Base-by-base conservation (phyloP, 2,113 vertebrate species). In the Melanerpes aurifrons region DNA sequence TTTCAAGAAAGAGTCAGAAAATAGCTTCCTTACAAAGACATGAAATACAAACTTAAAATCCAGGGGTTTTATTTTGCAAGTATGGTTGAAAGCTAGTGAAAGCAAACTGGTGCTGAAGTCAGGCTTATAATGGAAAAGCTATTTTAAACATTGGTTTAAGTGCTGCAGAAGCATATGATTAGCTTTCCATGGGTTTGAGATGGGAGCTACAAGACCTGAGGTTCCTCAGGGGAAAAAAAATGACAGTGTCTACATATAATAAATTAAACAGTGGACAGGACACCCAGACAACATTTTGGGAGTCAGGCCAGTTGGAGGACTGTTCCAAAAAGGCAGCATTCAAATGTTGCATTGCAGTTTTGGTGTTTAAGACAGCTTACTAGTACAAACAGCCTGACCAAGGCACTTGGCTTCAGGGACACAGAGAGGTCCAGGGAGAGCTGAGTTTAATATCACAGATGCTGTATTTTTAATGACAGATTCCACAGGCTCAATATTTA, bases 161-260 rank as follows among this genome's bases (percentile, higher is more conserved):
- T 35, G 69, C 31, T 92, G 82, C 70, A 89, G 59, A 92, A 96
- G 87, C 85, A 87, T 92, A 84, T 90, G 89, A 94, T 92, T 93
- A 95, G 54, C 58, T 89, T 72, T 72, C 62, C 78, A 35, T 56
- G 82, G 68, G 90, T 70, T 82, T 80, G 37, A 66, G 76, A 94
- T 78, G 69, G 69, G 90, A 91, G 54, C 61, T 91, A 58, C 66
- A 81, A 81, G 66, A 89, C 56, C 82, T 80, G 62, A 88, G 75
- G 37, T n/a, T 86, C 90, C 79, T 57, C 28, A 31, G 53, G 61
- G 61, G 26, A 72, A 87, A 83, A 90, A 43, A 68, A 31, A 50
- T 50, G 48, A n/a, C 66, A 67, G 28, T 28, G 31, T 45, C 56
- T 67, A 74, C 32, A 15, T 48, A 28, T 25, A 93, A 94, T 80